A percentile compares a stretch with the other conserved stretches of the same genome.
These are phyloP conservation scores for Manacus vitellinus DNA, from an alignment of 2,113 vertebrate genomes.

Conservation along the genomic window DNA sequence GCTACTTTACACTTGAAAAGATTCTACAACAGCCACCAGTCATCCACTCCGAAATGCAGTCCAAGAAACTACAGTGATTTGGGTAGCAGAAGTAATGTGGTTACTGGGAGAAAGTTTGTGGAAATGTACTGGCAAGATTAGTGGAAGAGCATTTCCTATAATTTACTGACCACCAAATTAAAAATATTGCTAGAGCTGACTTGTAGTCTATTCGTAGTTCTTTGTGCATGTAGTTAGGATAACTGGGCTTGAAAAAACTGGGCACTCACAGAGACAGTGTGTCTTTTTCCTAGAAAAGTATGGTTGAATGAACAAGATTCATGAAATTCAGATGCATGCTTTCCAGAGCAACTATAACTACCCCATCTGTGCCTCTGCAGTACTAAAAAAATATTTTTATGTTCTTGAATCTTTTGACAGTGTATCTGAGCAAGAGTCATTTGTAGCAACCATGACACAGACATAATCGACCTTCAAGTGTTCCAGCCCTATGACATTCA, in stretches of 20 bases:
- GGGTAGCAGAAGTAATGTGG: background rate
- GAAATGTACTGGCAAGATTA: conserved; percentile 13
- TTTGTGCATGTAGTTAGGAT: background rate
- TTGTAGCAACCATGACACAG: background rate
- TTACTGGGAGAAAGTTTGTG: background rate
- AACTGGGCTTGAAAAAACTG: background rate
- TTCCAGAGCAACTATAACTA: background rate
- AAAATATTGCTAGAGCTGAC: background rate
- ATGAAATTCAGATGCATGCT: background rate
- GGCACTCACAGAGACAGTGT: background rate
- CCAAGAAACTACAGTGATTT: background rate
- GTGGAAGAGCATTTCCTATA: conserved; percentile 1
- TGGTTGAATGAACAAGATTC: background rate
- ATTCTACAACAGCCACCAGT: background rate
- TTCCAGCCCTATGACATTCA: background rate
- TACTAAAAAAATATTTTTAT: background rate
- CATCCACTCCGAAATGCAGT: background rate
- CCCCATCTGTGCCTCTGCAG: background rate
- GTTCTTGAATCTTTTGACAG: background rate
- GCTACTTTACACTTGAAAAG: background rate
- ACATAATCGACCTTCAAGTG: background rate
- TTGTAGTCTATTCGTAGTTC: background rate
- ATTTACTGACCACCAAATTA: conserved; percentile 24
- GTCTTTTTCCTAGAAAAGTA: conserved; percentile 22
- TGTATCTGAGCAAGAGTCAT: background rate